A percentile compares a stretch with the other conserved stretches of the same genome.
These are phyloP conservation scores for Horisme vitalbata DNA, from an alignment of 2,888 invertebrate species.

Conservation along the genomic window DNA sequence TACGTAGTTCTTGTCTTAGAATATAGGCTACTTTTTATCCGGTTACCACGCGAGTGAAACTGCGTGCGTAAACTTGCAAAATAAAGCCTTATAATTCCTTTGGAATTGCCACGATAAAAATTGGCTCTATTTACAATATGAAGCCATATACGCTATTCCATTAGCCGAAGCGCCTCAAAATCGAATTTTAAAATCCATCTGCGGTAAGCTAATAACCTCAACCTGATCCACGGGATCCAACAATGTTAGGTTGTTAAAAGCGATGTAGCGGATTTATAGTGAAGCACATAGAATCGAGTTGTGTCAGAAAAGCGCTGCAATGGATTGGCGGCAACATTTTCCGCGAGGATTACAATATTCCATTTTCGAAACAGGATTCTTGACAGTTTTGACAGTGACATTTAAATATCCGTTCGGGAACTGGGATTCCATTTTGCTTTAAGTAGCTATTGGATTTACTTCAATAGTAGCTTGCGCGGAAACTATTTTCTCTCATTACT, in stretches of 20 bases:
- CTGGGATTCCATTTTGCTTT: conserved; percentile 1
- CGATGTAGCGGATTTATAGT: background rate
- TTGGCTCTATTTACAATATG: conserved; percentile 15
- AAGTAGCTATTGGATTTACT: background rate
- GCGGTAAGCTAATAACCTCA: conserved; percentile 18
- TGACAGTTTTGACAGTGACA: conserved; percentile 21
- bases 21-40: no score
- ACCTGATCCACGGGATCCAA: conserved; percentile 7
- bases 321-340: no score
- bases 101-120: background rate
- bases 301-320: conserved; percentile 4
- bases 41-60: no score
- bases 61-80: no score
- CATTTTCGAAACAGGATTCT: conserved; percentile 6
- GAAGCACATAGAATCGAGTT: conserved; percentile 1
- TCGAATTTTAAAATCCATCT: conserved; percentile 43
- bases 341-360: conserved; percentile 2
- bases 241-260: conserved; percentile 13
- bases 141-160: conserved; percentile 22
- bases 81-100: no score
- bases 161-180: conserved; percentile 30
- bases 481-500: no score
- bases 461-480: no score
- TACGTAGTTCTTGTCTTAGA: no score
- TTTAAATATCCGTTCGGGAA: conserved; percentile 6